Evolutionary conservation across 2,888 invertebrate species (phyloP).

Genomic region (Glaucopsyche alexis): DNA sequence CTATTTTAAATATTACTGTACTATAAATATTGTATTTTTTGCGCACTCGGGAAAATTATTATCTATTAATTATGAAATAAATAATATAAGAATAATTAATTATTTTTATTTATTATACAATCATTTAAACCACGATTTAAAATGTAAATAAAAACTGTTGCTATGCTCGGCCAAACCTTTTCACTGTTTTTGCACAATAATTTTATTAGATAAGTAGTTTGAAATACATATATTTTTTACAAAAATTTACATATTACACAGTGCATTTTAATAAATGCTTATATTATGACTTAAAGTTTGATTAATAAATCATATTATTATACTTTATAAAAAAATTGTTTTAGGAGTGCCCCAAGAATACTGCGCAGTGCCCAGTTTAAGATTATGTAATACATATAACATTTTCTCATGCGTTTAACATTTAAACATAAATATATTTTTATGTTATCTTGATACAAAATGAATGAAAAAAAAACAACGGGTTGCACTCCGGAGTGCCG

Average conservation of each 20-base stretch:
- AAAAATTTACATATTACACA: not conserved
- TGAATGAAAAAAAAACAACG: too few species aligned
- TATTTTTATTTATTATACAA: not conserved
- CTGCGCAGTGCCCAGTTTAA: not conserved
- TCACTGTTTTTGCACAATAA: not conserved
- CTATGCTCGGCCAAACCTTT: not conserved
- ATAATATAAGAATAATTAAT: not conserved
- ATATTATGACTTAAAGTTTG: not conserved
- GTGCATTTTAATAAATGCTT: not conserved
- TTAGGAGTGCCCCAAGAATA: not conserved
- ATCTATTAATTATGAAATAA: too few species aligned
- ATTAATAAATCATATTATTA: not conserved
- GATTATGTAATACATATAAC: too few species aligned
- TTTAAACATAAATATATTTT: too few species aligned
- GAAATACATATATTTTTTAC: not conserved
- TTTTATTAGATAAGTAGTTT: not conserved
- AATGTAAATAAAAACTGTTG: not conserved
- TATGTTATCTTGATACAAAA: too few species aligned
- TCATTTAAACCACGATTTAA: not conserved
- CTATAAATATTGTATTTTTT: too few species aligned
- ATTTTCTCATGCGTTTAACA: too few species aligned
- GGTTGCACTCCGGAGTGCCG: too few species aligned
- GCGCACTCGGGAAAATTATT: too few species aligned
- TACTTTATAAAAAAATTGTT: conserved; percentile 14
- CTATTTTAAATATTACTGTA: too few species aligned